phyloP scores from a whole-genome alignment of 2,888 invertebrate genomes.

The Polydrusus pterygomalis region DNA sequence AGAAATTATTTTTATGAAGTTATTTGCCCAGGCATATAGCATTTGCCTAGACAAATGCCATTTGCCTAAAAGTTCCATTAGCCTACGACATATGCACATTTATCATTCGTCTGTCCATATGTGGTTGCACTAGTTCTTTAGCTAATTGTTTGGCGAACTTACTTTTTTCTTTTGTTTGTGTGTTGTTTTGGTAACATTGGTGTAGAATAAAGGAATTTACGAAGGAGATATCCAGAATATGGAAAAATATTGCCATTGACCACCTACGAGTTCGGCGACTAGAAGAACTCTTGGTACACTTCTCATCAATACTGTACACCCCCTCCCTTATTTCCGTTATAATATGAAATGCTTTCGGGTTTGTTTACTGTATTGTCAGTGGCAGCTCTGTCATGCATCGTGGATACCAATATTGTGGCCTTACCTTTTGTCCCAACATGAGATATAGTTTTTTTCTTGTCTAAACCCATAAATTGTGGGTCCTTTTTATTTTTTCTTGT shows the following conservation, averaged over 20 bases:
- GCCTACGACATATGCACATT: neutral
- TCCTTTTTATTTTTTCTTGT: constrained; percentile 9
- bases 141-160: constrained; percentile 13
- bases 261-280: constrained; percentile 47
- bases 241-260: constrained; percentile 50
- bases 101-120: constrained; percentile 15
- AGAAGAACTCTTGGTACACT: constrained; percentile 30
- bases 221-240: constrained; percentile 43
- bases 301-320: too few species aligned
- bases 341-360: constrained; percentile 25
- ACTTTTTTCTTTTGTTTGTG: constrained; percentile 11
- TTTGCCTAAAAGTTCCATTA: too few species aligned
- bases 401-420: constrained; percentile 32
- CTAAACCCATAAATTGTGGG: constrained; percentile 37
- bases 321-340: constrained; percentile 43
- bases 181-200: constrained; percentile 43
- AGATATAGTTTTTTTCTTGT: constrained; percentile 35
- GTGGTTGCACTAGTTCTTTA: constrained; percentile 8
- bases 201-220: constrained; percentile 49
- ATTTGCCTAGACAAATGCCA: too few species aligned
- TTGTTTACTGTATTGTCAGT: constrained; percentile 14
- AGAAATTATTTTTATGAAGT: too few species aligned
- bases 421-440: constrained; percentile 36
- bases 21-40: too few species aligned
- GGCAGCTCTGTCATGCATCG: constrained; percentile 25